A percentile compares a stretch with the other conserved stretches of the same genome.
Evolutionary conservation across 2,113 vertebrate species (phyloP).

Genomic region (Baryphthengus martii): DNA sequence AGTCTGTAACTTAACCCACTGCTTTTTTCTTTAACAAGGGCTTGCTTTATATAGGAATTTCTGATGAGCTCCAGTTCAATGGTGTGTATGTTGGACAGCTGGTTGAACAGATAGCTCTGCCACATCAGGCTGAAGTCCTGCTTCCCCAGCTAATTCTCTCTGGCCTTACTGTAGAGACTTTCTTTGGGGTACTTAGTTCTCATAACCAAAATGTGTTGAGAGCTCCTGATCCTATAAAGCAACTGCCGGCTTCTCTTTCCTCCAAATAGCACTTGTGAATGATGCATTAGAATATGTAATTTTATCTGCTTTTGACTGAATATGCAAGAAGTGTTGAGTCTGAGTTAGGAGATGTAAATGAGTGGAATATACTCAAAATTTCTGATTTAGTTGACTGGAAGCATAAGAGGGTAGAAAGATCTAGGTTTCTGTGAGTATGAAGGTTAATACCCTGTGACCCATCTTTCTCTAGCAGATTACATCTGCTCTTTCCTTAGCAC

Average conservation of each 20-base stretch:
- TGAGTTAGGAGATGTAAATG: neutral
- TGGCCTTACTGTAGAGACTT: neutral
- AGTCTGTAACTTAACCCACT: neutral
- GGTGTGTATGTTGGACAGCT: neutral
- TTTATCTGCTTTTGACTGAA: neutral
- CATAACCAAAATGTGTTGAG: neutral
- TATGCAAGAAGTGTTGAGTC: neutral
- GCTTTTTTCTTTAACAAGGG: neutral
- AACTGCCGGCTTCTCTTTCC: neutral
- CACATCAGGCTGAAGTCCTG: neutral
- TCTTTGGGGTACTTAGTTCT: neutral
- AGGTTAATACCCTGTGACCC: neutral
- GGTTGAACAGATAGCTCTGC: neutral
- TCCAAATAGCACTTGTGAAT: neutral
- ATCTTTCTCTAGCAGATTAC: fast-evolving
- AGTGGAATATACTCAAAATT: neutral
- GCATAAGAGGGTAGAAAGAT: neutral
- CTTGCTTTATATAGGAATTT: neutral
- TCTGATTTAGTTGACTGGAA: neutral
- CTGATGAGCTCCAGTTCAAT: neutral
- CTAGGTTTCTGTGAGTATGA: neutral
- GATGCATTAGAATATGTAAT: neutral
- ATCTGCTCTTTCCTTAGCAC: neutral
- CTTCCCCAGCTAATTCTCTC: neutral
- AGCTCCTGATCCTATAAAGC: neutral